phyloP scores from a whole-genome alignment of 2,797 vertebrate genomes.

The Myiotriccus ornatus region DNA sequence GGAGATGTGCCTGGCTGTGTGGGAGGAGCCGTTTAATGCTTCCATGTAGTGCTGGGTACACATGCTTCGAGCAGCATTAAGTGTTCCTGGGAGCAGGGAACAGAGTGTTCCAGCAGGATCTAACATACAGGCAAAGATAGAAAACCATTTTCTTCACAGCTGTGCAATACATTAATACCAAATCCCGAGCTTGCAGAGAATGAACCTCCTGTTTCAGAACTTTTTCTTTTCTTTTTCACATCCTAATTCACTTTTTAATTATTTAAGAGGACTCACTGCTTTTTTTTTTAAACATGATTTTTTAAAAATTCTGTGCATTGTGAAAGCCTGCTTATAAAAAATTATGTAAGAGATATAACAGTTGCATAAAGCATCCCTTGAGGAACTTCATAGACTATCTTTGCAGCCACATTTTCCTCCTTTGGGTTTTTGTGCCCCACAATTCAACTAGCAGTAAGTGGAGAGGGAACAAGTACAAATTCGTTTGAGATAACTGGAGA shows the following conservation, averaged over 20 bases:
- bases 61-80: background rate
- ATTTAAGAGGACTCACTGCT: background rate
- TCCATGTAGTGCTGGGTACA: background rate
- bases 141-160: slow-evolving; percentile 43
- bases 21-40: slow-evolving; percentile 27
- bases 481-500: background rate
- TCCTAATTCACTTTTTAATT: background rate
- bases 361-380: background rate
- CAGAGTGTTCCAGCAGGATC: slow-evolving; percentile 43
- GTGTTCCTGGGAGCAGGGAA: slow-evolving; percentile 47
- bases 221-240: background rate
- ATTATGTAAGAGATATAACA: background rate
- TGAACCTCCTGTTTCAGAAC: background rate
- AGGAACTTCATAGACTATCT: background rate
- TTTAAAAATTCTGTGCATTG: background rate
- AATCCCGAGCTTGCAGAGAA: background rate
- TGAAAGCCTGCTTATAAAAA: background rate
- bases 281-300: background rate
- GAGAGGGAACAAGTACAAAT: background rate
- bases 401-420: background rate
- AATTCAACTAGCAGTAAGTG: background rate
- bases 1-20: slow-evolving; percentile 28
- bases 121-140: slow-evolving; percentile 28
- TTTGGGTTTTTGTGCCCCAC: background rate
- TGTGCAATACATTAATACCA: background rate